A percentile compares a stretch with the other conserved stretches of the same genome.
Evolutionary conservation across 1,140 invertebrate genomes (phyloP).

Genomic region (Charaxes varanes): DNA sequence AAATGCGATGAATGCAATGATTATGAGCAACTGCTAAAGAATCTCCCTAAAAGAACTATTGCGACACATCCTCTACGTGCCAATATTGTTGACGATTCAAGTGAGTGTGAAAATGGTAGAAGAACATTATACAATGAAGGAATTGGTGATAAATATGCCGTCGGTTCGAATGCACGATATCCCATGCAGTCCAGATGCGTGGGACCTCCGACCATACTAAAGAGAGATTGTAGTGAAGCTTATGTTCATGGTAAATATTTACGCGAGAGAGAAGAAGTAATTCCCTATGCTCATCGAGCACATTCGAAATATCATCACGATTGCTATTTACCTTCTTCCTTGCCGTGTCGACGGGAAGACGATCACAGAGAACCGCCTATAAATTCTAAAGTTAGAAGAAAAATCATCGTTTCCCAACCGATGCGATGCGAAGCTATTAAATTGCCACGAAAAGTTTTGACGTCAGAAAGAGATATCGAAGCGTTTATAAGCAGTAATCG

Average conservation of each 20-base stretch:
- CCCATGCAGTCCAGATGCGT: slow-evolving; percentile 2
- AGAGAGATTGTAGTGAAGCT: slow-evolving; percentile 6
- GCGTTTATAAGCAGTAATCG: slow-evolving; percentile 14
- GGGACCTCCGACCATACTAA: slow-evolving; percentile 1
- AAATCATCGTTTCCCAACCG: background rate
- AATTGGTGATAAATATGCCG: slow-evolving; percentile 24
- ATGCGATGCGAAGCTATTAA: slow-evolving; percentile 14
- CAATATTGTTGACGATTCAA: background rate
- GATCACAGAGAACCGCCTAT: slow-evolving; percentile 10
- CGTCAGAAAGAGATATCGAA: slow-evolving; percentile 35
- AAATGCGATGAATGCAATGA: slow-evolving; percentile 2
- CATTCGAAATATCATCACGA: slow-evolving; percentile 25
- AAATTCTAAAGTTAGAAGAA: background rate
- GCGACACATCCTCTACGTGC: background rate
- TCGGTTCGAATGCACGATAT: background rate
- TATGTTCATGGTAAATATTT: slow-evolving; percentile 2
- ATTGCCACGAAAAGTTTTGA: slow-evolving; percentile 37
- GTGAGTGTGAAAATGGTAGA: slow-evolving; percentile 5
- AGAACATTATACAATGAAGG: slow-evolving; percentile 28
- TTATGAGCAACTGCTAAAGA: slow-evolving; percentile 11
- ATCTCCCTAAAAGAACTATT: background rate
- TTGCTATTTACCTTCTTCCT: no score
- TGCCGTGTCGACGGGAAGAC: no score
- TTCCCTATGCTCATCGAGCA: slow-evolving; percentile 17
- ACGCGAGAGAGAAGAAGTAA: slow-evolving; percentile 1